Percentiles rank a stretch among this genome's conserved stretches.
phyloP scores from a whole-genome alignment of 2,888 invertebrate genomes.

The Escarpia spicata region DNA sequence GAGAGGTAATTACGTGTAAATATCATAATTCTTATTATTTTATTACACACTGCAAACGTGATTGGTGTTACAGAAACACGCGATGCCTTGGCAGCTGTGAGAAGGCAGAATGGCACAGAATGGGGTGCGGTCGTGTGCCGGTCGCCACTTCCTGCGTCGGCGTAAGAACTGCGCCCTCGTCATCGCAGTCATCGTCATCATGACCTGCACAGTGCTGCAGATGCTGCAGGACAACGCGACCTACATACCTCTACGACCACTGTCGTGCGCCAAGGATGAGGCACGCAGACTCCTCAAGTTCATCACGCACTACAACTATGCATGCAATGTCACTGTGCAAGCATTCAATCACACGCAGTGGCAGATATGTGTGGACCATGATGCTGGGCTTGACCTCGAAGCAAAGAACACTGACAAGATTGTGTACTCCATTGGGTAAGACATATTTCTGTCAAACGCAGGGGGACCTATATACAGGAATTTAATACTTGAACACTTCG shows the following conservation, averaged over 20 bases:
- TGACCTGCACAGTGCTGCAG: not conserved
- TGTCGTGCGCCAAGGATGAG: conserved; percentile 57
- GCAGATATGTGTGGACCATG: conserved; percentile 55
- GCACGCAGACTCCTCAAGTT: conserved; percentile 56
- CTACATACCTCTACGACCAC: conserved; percentile 54
- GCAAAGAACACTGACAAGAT: conserved; percentile 44
- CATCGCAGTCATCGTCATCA: not conserved
- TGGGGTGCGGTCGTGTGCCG: not conserved
- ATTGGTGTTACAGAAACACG: not conserved
- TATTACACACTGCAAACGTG: not conserved
- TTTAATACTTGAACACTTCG: not conserved
- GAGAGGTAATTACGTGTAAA: too few species aligned
- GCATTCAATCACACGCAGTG: conserved; percentile 53
- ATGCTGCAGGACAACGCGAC: not conserved
- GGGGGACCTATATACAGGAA: not conserved
- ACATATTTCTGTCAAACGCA: not conserved
- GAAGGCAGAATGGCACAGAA: not conserved
- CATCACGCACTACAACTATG: conserved; percentile 55
- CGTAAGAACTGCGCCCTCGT: not conserved
- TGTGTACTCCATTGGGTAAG: conserved; percentile 58
- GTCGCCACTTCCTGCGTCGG: not conserved
- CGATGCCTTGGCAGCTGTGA: not conserved
- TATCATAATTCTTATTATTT: not conserved
- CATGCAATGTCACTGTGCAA: conserved; percentile 55
- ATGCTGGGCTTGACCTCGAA: conserved; percentile 50